phyloP scores from a whole-genome alignment of 2,888 invertebrate genomes.

The Cephus pygmeus region DNA sequence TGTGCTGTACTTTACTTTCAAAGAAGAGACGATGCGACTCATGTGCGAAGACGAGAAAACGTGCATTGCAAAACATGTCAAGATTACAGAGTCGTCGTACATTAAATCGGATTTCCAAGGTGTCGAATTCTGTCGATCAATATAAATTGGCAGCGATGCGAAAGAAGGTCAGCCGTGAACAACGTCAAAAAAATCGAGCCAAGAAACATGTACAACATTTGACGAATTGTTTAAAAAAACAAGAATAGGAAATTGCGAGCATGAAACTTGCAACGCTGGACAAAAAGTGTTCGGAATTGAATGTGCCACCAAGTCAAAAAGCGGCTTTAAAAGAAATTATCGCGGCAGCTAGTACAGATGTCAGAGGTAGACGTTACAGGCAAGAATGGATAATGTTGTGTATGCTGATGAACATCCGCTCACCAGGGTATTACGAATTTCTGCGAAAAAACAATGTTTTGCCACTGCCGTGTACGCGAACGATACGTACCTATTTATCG shows the following conservation, averaged over 20 bases:
- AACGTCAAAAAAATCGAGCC: conserved; percentile 15
- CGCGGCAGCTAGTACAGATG: too few species aligned
- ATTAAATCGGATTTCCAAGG: background rate
- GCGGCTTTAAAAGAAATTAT: too few species aligned
- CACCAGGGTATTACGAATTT: conserved; percentile 32
- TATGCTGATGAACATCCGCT: conserved; percentile 33
- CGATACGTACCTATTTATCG: conserved; percentile 13
- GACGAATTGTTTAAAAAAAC: conserved; percentile 7
- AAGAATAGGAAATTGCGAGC: conserved; percentile 8
- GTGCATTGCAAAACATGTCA: conserved; percentile 1
- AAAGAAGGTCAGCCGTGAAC: conserved; percentile 8
- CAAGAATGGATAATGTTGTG: conserved; percentile 33
- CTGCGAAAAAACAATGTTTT: conserved; percentile 23
- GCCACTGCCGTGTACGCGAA: too few species aligned
- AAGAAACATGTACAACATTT: conserved; percentile 9
- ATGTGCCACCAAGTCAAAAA: too few species aligned
- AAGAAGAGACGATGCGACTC: conserved; percentile 10
- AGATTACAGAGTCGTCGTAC: background rate
- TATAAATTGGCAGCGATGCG: conserved; percentile 14
- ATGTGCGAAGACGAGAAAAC: conserved; percentile 9
- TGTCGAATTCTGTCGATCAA: conserved; percentile 11
- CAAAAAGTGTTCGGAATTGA: background rate
- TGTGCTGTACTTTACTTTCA: conserved; percentile 10
- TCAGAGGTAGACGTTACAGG: conserved; percentile 22
- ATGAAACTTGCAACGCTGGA: conserved; percentile 12